Percentiles rank a stretch among this genome's conserved stretches.
These are phyloP conservation scores for Diploptera punctata DNA, from an alignment of 2,888 invertebrate genomes.

Conservation along the genomic window DNA sequence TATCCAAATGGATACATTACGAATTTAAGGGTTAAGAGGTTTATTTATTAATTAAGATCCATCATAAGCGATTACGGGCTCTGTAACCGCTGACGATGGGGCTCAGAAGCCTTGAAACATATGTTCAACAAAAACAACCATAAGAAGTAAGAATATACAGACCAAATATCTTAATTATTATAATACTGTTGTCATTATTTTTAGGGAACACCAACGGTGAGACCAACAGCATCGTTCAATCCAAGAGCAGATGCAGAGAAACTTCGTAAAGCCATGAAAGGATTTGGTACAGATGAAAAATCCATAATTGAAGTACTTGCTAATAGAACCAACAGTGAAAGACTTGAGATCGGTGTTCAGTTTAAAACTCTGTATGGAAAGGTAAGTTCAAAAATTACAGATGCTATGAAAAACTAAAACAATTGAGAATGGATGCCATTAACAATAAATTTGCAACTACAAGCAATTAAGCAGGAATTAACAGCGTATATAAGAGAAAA, in stretches of 20 bases:
- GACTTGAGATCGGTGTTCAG: constrained; percentile 79
- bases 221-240: constrained; percentile 78
- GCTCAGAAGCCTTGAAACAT: too few relatives aligned
- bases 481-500: too few relatives aligned
- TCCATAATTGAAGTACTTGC: constrained; percentile 85
- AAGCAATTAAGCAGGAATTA: too few relatives aligned
- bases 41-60: neutral
- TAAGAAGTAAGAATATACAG: too few relatives aligned
- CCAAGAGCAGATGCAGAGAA: constrained; percentile 80
- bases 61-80: neutral
- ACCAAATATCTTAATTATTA: too few relatives aligned
- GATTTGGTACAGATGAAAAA: constrained; percentile 90
- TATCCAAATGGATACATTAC: too few relatives aligned
- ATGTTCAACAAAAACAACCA: too few relatives aligned
- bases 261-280: constrained; percentile 91
- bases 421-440: too few relatives aligned
- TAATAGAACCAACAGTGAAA: constrained; percentile 82
- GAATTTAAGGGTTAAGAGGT: too few relatives aligned
- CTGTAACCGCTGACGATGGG: neutral
- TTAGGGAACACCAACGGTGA: constrained; percentile 77
- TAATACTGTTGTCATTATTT: constrained; percentile 38
- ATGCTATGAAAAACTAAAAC: too few relatives aligned
- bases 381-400: too few relatives aligned
- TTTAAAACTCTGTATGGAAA: constrained; percentile 90
- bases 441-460: too few relatives aligned